Evolutionary conservation across 2,888 invertebrate species (phyloP).

Genomic region (Zelleria hepariella): DNA sequence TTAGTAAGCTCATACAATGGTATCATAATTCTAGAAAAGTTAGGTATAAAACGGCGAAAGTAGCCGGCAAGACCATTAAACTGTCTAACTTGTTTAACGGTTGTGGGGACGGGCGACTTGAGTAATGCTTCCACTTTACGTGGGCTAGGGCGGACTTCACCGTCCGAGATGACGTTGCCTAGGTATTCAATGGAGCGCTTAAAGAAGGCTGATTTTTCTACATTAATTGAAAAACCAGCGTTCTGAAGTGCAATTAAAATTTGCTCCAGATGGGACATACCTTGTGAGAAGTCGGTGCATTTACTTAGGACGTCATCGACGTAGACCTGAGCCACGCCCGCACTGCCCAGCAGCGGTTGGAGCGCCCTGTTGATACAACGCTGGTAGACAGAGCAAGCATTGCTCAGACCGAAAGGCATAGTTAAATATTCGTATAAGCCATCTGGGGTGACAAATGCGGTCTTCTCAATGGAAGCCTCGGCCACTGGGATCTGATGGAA

Average conservation of each 20-base stretch:
- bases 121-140: conserved; percentile 9
- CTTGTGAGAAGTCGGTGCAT: not conserved
- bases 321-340: conserved; percentile 10
- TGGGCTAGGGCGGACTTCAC: conserved; percentile 10
- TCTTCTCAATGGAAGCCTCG: conserved; percentile 7
- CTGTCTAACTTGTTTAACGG: conserved; percentile 5
- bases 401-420: conserved; percentile 34
- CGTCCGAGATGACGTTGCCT: conserved; percentile 9
- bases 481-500: conserved; percentile 20
- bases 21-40: not conserved
- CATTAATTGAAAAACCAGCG: not conserved
- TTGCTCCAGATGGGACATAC: not conserved
- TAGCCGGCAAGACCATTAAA: conserved; percentile 6
- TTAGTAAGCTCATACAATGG: conserved; percentile 18
- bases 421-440: conserved; percentile 30
- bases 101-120: conserved; percentile 10
- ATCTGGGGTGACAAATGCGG: conserved; percentile 26
- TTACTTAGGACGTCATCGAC: conserved; percentile 23
- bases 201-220: conserved; percentile 10
- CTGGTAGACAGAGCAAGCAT: conserved; percentile 30
- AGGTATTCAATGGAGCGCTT: conserved; percentile 11
- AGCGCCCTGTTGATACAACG: conserved; percentile 24
- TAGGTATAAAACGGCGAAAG: conserved; percentile 5
- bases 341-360: conserved; percentile 5
- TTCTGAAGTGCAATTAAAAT: not conserved